phyloP scores from a whole-genome alignment of 2,888 invertebrate genomes.

The Liopterus haemorrhoidalis region DNA sequence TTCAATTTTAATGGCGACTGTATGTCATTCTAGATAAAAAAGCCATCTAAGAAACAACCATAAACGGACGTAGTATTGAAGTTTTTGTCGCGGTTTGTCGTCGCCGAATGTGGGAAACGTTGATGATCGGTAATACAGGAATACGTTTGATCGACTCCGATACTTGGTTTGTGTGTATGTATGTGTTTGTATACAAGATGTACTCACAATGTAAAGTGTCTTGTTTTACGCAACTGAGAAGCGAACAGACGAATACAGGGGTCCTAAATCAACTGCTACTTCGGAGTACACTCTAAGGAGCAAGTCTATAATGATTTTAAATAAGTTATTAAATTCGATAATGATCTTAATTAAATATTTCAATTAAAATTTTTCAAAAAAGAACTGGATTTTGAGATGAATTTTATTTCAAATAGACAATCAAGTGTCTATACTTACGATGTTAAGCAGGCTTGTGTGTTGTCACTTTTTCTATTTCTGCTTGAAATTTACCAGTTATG shows the following conservation, averaged over 20 bases:
- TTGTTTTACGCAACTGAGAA: constrained; percentile 14
- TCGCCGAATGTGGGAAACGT: constrained; percentile 19
- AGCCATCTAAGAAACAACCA: constrained; percentile 12
- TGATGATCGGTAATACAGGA: not conserved
- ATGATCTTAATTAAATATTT: not conserved
- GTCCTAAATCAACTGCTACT: constrained; percentile 18
- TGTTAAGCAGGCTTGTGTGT: not conserved
- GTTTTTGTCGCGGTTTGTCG: constrained; percentile 7
- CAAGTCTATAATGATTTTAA: too few relatives aligned
- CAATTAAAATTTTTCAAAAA: not conserved
- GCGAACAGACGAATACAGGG: constrained; percentile 11
- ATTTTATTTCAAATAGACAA: too few relatives aligned
- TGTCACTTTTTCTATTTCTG: not conserved
- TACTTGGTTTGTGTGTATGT: constrained; percentile 6
- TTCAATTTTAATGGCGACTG: constrained; percentile 22
- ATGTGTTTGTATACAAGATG: constrained; percentile 7
- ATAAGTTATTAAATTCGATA: too few relatives aligned
- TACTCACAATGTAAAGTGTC: constrained; percentile 20
- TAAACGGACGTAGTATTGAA: constrained; percentile 12
- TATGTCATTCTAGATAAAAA: constrained; percentile 19
- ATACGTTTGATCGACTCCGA: constrained; percentile 3
- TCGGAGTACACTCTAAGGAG: constrained; percentile 9
- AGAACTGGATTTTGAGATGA: too few relatives aligned
- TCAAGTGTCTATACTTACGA: constrained; percentile 8
- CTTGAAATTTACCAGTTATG: not conserved